These are phyloP conservation scores for Sinocyclocheilus anophthalmus DNA, from an alignment of 2,113 vertebrate genomes.

Conservation along the genomic window DNA sequence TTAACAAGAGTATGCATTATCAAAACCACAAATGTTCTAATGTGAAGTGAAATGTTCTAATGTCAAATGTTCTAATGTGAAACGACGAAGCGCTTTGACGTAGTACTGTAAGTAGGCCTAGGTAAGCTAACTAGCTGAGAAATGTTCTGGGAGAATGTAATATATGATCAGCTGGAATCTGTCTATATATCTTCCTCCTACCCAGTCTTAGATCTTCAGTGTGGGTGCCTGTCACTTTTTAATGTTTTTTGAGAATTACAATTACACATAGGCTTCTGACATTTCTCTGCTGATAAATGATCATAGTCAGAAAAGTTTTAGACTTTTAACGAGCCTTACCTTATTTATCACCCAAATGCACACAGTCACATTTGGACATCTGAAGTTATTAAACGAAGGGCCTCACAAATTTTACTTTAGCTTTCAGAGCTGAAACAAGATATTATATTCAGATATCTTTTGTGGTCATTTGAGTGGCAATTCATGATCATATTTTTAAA, in stretches of 20 bases:
- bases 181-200: background rate
- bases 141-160: background rate
- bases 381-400: background rate
- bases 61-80: background rate
- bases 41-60: background rate
- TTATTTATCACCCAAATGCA: background rate
- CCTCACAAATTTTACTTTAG: background rate
- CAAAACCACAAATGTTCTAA: background rate
- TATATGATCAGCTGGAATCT: background rate
- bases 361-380: background rate
- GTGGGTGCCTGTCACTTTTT: slow-evolving; percentile 12
- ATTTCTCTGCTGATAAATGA: slow-evolving; percentile 7
- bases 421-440: background rate
- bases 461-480: background rate
- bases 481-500: background rate
- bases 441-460: background rate
- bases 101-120: background rate
- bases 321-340: background rate
- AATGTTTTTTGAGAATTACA: slow-evolving; percentile 24
- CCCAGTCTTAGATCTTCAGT: background rate
- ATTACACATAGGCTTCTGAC: slow-evolving; percentile 7
- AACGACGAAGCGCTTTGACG: background rate
- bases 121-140: background rate
- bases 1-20: background rate
- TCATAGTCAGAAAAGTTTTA: slow-evolving; percentile 35